phyloP scores from a whole-genome alignment of 2,113 vertebrate genomes.

The Ceyx margarethae region DNA sequence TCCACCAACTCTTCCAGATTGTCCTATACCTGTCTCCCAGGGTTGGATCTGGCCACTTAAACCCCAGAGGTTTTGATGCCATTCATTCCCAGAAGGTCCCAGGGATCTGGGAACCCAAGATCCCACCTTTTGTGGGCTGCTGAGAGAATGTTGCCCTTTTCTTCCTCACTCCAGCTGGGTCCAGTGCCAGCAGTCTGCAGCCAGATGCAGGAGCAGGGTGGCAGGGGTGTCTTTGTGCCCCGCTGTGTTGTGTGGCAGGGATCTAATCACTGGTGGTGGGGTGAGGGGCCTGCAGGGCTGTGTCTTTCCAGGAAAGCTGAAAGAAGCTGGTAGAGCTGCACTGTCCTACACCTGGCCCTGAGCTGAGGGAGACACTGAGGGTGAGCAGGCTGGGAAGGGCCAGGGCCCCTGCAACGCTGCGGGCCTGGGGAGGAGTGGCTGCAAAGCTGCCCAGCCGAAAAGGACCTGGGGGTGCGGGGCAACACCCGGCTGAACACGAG shows the following conservation, averaged over 20 bases:
- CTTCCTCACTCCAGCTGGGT: neutral
- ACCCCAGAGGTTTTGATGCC: neutral
- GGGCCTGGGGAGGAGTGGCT: neutral
- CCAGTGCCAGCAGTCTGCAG: neutral
- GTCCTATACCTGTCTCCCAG: accelerated
- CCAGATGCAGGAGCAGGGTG: neutral
- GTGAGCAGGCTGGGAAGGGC: neutral
- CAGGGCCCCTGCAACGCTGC: neutral
- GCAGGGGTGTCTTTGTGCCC: neutral
- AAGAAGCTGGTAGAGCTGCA: neutral
- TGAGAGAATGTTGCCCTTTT: no score
- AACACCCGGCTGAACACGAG: neutral
- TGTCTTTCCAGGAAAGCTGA: neutral
- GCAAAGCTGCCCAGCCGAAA: neutral
- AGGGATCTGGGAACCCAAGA: neutral
- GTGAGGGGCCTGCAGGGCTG: neutral
- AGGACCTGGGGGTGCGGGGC: neutral
- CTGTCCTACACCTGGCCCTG: neutral
- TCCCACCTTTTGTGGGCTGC: no score
- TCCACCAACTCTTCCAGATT: accelerated
- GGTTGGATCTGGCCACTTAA: no score
- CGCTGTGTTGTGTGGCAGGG: accelerated
- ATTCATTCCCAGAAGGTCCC: accelerated
- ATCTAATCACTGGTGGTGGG: no score
- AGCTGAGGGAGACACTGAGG: no score